Evolutionary conservation across 2,888 invertebrate genomes (phyloP).

Genomic region (Coleophora deauratella): DNA sequence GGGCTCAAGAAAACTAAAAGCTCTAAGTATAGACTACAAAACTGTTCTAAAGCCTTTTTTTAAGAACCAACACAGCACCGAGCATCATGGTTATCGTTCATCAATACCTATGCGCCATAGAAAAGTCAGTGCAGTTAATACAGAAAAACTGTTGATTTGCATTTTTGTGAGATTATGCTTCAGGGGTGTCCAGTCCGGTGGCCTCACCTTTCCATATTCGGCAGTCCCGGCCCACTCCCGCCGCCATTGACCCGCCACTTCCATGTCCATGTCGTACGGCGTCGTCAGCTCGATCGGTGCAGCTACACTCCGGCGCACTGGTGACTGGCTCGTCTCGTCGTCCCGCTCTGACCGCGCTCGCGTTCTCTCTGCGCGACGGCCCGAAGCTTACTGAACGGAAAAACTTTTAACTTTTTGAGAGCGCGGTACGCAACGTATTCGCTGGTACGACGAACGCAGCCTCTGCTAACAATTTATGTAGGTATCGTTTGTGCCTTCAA

Average conservation of each 20-base stretch:
- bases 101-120: too few species aligned
- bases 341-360: constrained; percentile 30
- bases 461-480: constrained; percentile 50
- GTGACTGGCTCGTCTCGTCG: constrained; percentile 31
- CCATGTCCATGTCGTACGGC: too few species aligned
- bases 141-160: background rate
- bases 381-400: constrained; percentile 44
- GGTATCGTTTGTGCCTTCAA: constrained; percentile 58
- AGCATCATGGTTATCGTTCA: too few species aligned
- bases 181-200: constrained; percentile 10
- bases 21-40: too few species aligned
- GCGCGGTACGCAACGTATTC: constrained; percentile 6
- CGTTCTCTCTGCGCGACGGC: constrained; percentile 47
- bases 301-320: constrained; percentile 60
- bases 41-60: too few species aligned
- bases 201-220: constrained; percentile 66
- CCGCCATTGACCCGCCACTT: constrained; percentile 68
- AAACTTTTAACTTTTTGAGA: background rate
- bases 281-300: constrained; percentile 52
- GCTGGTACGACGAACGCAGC: constrained; percentile 33
- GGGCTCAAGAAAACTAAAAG: too few species aligned
- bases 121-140: background rate
- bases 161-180: background rate
- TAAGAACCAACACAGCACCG: too few species aligned
- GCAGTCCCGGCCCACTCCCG: constrained; percentile 67